Evolutionary conservation across 2,113 vertebrate species (phyloP), one percentile per base, ranked within the genome.

Genomic region (Eretmochelys imbricata): DNA sequence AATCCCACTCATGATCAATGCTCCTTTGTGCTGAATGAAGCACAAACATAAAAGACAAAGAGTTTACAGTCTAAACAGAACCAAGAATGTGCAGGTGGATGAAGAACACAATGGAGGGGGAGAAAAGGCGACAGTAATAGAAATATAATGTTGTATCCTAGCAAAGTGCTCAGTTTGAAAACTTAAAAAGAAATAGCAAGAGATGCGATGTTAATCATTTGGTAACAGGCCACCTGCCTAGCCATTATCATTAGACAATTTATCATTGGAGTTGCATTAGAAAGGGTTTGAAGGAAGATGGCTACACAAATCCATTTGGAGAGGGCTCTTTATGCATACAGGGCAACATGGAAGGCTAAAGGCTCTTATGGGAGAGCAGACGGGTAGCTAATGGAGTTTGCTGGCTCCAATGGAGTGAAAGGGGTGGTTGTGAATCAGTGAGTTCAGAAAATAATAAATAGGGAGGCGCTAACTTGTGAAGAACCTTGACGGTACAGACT

Each of bases 61-160:
- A 13, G 31, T 25, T 3, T 19, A 1, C 38, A 2, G 76, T 1
- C 25, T 3, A 0, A 4, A 1, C 49, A 50, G 53, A 10, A 42
- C 51, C 53, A 0, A 10, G 48, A 10, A 0, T 17, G 0, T 49
- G 5, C 42, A 22, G 35, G 1, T 81, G 35, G 20, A n/a, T 4
- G 31, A 51, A 13, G 20, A 53, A 22, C 19, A 24, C 17, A 72
- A 72, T 72, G 35, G 35, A 69, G 35, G 4, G 8, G 17, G 65
- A 35, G n/a, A 72, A 38, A 72, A 72, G n/a, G 9, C 16, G 9
- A 38, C 35, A 65, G 16, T n/a, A 72, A n/a, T 69, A 35, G 65
- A 17, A 69, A 65, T 31, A 65, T 65, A 35, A 65, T 65, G 29
- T 65, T 65, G 31, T 25, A 65, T 35, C 14, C 7, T 35, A 65